Conservation (phyloP, 92 coral and sea anemone genomes). For the Palythoa caribaeorum region DNA sequence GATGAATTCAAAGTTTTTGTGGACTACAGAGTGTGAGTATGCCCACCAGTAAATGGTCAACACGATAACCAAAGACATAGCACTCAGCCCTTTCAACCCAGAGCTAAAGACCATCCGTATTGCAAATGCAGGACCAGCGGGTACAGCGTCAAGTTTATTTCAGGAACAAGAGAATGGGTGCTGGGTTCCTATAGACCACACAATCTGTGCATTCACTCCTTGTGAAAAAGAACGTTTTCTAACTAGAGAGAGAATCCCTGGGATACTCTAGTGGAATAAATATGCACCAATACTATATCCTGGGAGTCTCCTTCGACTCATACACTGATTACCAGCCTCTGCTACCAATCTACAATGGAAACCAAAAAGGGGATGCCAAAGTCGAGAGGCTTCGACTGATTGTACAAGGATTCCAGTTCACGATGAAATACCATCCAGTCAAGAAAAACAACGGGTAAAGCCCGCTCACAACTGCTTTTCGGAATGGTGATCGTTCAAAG, state of each 20-base stretch:
- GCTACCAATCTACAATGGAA: conserved; percentile 28
- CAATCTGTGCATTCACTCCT: conserved; percentile 11
- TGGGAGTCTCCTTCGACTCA: conserved; percentile 22
- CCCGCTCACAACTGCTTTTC: too few species aligned
- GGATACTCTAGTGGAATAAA: conserved; percentile 7
- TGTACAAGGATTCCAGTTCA: conserved; percentile 19
- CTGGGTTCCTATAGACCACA: conserved; percentile 20
- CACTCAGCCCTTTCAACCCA: not conserved
- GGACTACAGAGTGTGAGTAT: not conserved
- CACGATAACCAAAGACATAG: conserved; percentile 35
- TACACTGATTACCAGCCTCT: conserved; percentile 25
- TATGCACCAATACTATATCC: conserved; percentile 3
- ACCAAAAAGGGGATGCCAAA: conserved; percentile 18
- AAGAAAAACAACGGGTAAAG: not conserved
- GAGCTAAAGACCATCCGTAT: conserved; percentile 27
- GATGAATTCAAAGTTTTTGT: too few species aligned
- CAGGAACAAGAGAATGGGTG: not conserved
- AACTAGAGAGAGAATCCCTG: not conserved
- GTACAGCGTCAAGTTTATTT: conserved; percentile 30
- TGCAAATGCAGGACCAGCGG: conserved; percentile 20
- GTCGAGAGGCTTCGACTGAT: conserved; percentile 20
- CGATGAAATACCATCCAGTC: conserved; percentile 28
- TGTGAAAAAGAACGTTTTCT: conserved; percentile 8
- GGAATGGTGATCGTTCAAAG: too few species aligned
- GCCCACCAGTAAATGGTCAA: conserved; percentile 35